These are phyloP conservation scores for Cyphomyrus discorhynchus DNA, from an alignment of 2,113 vertebrate species.

Conservation along the genomic window DNA sequence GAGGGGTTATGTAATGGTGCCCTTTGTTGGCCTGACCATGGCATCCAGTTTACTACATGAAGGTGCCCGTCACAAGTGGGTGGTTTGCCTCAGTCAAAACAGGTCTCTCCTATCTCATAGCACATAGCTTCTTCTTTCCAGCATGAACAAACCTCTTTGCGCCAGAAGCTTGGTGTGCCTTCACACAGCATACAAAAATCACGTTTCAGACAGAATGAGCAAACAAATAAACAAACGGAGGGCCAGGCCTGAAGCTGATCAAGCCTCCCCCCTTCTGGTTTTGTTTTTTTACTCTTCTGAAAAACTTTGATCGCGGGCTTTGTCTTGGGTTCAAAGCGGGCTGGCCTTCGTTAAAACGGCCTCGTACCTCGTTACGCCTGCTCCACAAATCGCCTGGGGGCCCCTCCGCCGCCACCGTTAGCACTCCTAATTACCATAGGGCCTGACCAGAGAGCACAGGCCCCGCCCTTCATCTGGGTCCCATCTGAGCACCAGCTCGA, in stretches of 20 bases:
- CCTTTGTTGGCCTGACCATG: neutral
- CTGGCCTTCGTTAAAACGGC: neutral
- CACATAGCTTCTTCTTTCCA: neutral
- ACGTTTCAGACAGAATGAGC: neutral
- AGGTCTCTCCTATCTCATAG: neutral
- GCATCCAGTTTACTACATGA: neutral
- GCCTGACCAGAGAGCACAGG: neutral
- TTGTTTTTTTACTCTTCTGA: neutral
- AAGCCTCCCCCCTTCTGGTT: neutral
- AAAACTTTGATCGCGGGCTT: neutral
- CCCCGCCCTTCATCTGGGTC: neutral
- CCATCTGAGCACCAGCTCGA: neutral
- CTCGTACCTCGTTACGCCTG: neutral
- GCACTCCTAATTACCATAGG: neutral
- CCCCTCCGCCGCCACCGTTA: neutral
- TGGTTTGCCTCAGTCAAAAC: neutral
- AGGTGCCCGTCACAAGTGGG: neutral
- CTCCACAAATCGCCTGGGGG: neutral
- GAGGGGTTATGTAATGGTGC: neutral
- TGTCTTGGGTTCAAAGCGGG: neutral
- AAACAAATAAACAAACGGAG: neutral
- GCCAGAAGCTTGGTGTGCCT: neutral
- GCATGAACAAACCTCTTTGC: neutral
- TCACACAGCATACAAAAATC: neutral
- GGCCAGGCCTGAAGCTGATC: neutral